Evolutionary conservation across 2,113 vertebrate genomes (phyloP), one percentile per base, ranked within the genome.

Genomic region (Cyprinodon brontotheroides): DNA sequence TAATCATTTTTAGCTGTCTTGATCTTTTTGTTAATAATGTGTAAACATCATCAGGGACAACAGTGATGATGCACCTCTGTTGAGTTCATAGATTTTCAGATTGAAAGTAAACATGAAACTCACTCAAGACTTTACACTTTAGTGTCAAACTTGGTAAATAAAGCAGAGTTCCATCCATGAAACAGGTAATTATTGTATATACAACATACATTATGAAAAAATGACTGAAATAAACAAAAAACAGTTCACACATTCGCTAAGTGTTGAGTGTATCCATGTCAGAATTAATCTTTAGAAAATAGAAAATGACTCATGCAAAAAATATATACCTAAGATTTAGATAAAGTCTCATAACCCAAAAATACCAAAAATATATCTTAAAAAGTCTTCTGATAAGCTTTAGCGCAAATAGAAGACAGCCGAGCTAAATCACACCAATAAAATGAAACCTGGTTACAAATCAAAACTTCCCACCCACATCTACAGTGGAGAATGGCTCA

Each of bases 311-410:
- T 72, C 93, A 94, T 95, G 94, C 94, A 91, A 93, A 94, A 93
- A 95, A 92, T 92, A 92, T 92, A 92, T 91, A 93, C 87, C 87
- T 90, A 90, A 85, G 85, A 89, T 92, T 90, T 89, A 66, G 82
- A 89, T 88, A 91, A 89, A 90, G 70, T 92, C 82, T 92, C 79
- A 80, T 88, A 91, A 93, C 85, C 89, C 90, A 92, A 93, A 29
- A 84, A 94, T 93, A 93, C 90, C 86, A 93, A 93, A 94, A 94
- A 95, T 92, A 94, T 91, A 92, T 93, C 86, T 91, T 90, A 88
- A 89, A 94, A 92, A 88, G 83, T 65, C 77, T 93, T 79, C 82
- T 9, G 76, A 73, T 85, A 70, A 74, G 79, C 83, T 77, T 86
- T 88, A 63, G 68, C 72, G 65, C 63, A 82, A 70, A 84, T 83